phyloP scores from a whole-genome alignment of 2,113 vertebrate genomes.

The Xenopus borealis region DNA sequence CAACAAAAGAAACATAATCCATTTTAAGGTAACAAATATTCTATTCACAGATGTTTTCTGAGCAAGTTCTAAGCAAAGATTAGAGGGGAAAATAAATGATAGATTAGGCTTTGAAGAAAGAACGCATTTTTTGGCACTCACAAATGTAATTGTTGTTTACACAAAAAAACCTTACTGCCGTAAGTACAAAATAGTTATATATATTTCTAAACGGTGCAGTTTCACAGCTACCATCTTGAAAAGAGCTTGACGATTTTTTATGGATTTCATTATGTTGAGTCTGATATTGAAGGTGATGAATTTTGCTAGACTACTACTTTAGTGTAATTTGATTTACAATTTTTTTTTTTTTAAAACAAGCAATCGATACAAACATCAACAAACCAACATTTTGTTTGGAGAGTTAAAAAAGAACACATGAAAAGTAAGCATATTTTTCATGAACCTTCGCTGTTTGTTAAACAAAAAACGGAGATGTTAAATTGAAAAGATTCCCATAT shows the following conservation, averaged over 20 bases:
- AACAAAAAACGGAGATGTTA: not conserved
- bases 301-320: not conserved
- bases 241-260: not conserved
- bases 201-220: not conserved
- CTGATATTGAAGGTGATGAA: constrained; percentile 4
- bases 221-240: not conserved
- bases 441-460: not conserved
- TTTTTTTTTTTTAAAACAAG: constrained; percentile 1
- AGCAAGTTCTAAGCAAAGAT: constrained; percentile 1
- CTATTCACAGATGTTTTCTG: not conserved
- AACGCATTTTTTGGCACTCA: constrained; percentile 1
- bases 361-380: not conserved
- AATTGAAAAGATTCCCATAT: not conserved
- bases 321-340: constrained; percentile 2
- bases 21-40: constrained; percentile 12
- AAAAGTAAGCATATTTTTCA: not conserved
- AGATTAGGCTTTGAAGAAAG: constrained; percentile 16
- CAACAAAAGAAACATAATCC: not conserved
- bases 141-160: constrained; percentile 17
- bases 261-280: constrained; percentile 4
- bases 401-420: not conserved
- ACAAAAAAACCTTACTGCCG: not conserved
- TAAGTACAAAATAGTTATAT: constrained; percentile 12
- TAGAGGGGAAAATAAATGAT: constrained; percentile 7
- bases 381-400: not conserved